Evolutionary conservation across 2,113 vertebrate genomes (phyloP), one percentile per base, ranked within the genome.

Genomic region (Gopherus flavomarginatus): DNA sequence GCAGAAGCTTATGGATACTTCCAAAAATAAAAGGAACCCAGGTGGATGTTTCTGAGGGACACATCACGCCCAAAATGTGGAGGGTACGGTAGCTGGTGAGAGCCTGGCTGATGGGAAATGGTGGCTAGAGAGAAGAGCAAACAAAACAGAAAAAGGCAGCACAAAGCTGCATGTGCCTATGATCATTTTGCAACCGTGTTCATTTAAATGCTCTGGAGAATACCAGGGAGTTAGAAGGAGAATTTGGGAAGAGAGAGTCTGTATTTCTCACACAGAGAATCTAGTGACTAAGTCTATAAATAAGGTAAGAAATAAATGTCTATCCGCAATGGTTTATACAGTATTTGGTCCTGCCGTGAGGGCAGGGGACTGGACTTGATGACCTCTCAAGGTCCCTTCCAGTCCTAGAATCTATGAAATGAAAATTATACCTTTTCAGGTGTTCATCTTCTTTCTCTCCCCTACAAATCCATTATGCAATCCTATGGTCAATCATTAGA

Each of bases 261-360:
- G 96, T 57, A n/a, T 97, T 97, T 90, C 95, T 96, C 13, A 79
- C 95, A 86, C 96, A 97, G 95, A 97, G 95, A 97, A 89, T 96
- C 87, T 95, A 81, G 90, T 95, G 94, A 86, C 31, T 2, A 97
- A 97, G 88, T 92, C 96, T 24, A 57, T 96, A 90, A 97, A 83
- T 50, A 97, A 97, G 97, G 97, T 97, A 97, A 97, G 96, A 95
- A 65, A 49, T 49, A 49, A 49, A 49, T 49, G 47, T 49, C 47
- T 49, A 49, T 49, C 47, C 11, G 47, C 10, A 10, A 11, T 49
- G 47, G 47, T 49, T 11, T 49, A 49, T 10, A 49, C 47, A 49
- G 47, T 49, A 49, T 49, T 49, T 49, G 47, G 47, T 49, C 47
- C 47, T 49, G 47, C 47, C 47, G 11, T 49, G 47, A 49, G 47